Percentiles rank a stretch among this genome's conserved stretches.
Evolutionary conservation across 2,797 vertebrate species (phyloP).

Genomic region (Sphaeramia orbicularis): DNA sequence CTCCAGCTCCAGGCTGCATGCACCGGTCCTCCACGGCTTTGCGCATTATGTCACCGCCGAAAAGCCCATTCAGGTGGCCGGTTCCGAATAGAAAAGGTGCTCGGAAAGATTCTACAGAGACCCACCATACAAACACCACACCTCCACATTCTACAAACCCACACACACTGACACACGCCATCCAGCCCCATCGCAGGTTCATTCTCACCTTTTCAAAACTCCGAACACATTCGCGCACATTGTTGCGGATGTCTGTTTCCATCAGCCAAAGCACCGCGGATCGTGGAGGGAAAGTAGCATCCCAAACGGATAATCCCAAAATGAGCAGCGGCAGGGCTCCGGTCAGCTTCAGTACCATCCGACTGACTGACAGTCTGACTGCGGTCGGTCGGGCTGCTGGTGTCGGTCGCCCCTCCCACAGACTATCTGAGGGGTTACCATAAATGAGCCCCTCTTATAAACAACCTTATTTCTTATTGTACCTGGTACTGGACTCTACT

Average conservation of each 20-base stretch:
- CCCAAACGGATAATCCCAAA: constrained; percentile 16
- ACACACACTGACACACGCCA: constrained; percentile 11
- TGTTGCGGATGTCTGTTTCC: constrained; percentile 77
- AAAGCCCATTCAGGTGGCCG: constrained; percentile 1
- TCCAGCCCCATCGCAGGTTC: constrained; percentile 26
- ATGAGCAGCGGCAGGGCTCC: constrained; percentile 18
- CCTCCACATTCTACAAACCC: constrained; percentile 16
- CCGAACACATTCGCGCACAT: constrained; percentile 89
- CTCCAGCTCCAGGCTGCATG: constrained; percentile 32
- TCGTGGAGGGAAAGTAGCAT: constrained; percentile 27
- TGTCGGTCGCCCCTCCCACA: constrained; percentile 76
- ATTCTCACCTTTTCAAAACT: constrained; percentile 87
- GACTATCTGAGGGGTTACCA: constrained; percentile 5
- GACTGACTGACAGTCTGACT: constrained; percentile 36
- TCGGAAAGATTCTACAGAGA: neutral
- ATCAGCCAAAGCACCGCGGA: constrained; percentile 66
- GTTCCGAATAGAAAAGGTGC: neutral
- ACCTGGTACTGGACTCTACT: accelerated
- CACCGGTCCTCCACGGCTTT: constrained; percentile 42
- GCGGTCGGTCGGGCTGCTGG: constrained; percentile 61
- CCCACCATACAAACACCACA: constrained; percentile 33
- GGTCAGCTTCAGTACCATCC: constrained; percentile 58
- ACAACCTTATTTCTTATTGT: neutral
- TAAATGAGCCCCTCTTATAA: neutral
- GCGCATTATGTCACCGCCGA: constrained; percentile 71